Evolutionary conservation across 1,140 invertebrate genomes (phyloP), one percentile per base, ranked within the genome.

Genomic region (Drosophila lacteicornis): DNA sequence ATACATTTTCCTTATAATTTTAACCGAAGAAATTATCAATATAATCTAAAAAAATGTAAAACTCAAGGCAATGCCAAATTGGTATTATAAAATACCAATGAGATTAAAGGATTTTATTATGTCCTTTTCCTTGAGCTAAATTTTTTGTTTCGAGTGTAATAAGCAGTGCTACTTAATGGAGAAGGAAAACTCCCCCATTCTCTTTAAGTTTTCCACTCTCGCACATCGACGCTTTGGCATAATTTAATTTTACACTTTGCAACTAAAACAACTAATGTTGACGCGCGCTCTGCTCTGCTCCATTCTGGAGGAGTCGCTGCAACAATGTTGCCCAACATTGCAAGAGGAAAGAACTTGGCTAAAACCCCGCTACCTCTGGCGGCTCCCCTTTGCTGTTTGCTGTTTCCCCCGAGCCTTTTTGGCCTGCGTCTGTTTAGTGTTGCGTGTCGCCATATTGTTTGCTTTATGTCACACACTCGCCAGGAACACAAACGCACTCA

Each of bases 401-500:
- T 33, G 50, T 38, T 38, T 45, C 17, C 36, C 59, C 50, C 33
- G 38, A 46, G 40, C 67, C 61, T 27, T 51, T 45, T 56, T 66
- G 69, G 51, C 76, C 76, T 68, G 49, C 66, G 65, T 56, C 81
- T 88, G 81, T 70, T 88, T 88, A 79, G 85, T 88, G 81, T 90
- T 90, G 85, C 85, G 85, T 88, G 85, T 90, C 70, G 85, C 85
- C 81, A 90, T 88, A 88, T 88, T 88, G 85, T 88, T 88, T 88
- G 81, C 85, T 88, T 87, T 80, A 88, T 84, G 76, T 81, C 84
- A 79, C 69, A 80, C 83, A 87, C 82, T 66, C 75, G 65, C 51
- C 67, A 30, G 9, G 53, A 25, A 60, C 70, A 65, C 63, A 61
- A 45, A 56, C 57, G 80, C 75, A 77, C 53, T 81, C 53, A 56